These are phyloP conservation scores for Willisornis vidua DNA, from an alignment of 2,113 vertebrate genomes.

Conservation along the genomic window DNA sequence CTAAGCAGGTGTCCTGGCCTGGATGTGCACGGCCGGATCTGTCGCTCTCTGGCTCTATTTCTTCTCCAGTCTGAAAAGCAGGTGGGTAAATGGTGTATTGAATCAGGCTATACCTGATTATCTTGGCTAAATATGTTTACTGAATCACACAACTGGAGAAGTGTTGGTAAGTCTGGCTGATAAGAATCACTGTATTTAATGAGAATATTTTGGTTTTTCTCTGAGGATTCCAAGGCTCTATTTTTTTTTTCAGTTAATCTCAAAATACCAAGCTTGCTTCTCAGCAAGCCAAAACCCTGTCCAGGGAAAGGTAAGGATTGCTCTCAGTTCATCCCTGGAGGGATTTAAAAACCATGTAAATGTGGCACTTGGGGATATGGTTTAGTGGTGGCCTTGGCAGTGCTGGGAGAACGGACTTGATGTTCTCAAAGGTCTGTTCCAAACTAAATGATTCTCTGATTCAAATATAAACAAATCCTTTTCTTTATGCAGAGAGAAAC, in stretches of 20 bases:
- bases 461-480: background rate
- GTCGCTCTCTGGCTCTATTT: background rate
- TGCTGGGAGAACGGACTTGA: background rate
- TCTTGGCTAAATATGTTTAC: background rate
- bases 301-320: background rate
- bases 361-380: background rate
- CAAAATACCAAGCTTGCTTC: background rate
- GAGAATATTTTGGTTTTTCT: background rate
- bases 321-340: background rate
- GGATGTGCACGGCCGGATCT: background rate
- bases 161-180: background rate
- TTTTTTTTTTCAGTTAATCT: background rate
- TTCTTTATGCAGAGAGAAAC: background rate
- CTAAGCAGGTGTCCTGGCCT: background rate
- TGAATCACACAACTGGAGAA: background rate
- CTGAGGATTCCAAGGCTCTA: background rate
- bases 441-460: background rate
- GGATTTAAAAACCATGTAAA: background rate
- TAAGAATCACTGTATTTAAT: background rate
- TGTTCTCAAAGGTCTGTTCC: background rate
- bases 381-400: background rate
- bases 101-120: background rate
- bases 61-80: background rate
- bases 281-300: background rate
- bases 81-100: background rate